Percentiles rank a stretch among this genome's conserved stretches.
These are phyloP conservation scores for Dynastes tityus DNA, from an alignment of 2,888 invertebrate species.

Conservation along the genomic window DNA sequence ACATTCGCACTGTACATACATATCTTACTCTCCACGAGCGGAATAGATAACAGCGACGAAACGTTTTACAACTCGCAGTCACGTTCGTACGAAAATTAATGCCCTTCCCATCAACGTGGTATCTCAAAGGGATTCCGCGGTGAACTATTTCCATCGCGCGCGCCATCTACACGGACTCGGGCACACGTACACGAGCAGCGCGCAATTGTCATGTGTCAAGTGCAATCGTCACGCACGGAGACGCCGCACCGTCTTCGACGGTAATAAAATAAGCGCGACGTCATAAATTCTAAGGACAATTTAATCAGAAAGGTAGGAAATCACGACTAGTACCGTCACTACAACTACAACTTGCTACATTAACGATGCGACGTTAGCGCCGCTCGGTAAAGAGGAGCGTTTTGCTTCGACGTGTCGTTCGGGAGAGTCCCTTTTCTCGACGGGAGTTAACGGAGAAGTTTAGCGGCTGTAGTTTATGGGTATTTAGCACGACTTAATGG, in stretches of 20 bases:
- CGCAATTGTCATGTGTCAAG: constrained; percentile 20
- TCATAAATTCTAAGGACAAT: constrained; percentile 44
- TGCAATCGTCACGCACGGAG: constrained; percentile 28
- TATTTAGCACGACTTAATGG: constrained; percentile 60
- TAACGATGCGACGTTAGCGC: background rate
- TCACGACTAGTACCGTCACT: constrained; percentile 9
- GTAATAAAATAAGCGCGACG: constrained; percentile 35
- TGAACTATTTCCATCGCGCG: constrained; percentile 5
- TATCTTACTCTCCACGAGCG: background rate
- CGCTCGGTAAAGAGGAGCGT: background rate
- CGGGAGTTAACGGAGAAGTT: constrained; percentile 4
- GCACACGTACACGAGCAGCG: background rate
- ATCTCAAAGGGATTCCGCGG: constrained; percentile 16
- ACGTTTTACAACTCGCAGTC: constrained; percentile 8
- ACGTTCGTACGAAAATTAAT: constrained; percentile 7
- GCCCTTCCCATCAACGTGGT: constrained; percentile 1
- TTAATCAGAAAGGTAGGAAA: constrained; percentile 40
- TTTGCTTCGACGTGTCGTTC: background rate
- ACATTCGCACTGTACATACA: background rate
- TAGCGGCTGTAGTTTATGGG: constrained; percentile 57
- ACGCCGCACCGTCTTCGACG: constrained; percentile 19
- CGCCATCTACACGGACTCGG: background rate
- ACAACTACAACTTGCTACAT: no score
- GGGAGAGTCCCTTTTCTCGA: background rate
- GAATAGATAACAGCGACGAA: background rate